Evolutionary conservation across 2,888 invertebrate genomes (phyloP).

Genomic region (Anaspis maculata): DNA sequence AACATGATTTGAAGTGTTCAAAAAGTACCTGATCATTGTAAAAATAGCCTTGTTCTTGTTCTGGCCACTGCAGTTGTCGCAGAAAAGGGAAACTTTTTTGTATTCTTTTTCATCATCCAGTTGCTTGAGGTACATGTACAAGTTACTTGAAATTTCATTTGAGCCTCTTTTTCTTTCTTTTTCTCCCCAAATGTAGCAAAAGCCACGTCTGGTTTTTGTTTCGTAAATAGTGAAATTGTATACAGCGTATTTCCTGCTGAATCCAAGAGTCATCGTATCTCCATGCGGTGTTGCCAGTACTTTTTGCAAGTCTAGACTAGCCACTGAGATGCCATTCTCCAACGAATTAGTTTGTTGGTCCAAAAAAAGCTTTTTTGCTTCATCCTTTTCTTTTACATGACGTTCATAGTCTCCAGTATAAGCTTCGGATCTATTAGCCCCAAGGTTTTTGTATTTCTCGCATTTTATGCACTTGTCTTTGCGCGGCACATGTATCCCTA

Average conservation of each 20-base stretch:
- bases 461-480: conserved; percentile 15
- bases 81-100: conserved; percentile 3
- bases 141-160: conserved; percentile 15
- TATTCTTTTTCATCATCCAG: conserved; percentile 15
- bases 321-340: conserved; percentile 6
- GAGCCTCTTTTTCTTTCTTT: conserved; percentile 19
- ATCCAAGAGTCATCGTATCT: conserved; percentile 19
- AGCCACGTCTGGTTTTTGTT: conserved; percentile 19
- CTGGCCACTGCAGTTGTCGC: conserved; percentile 17
- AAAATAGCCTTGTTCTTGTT: conserved; percentile 15
- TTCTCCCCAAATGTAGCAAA: conserved; percentile 22
- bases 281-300: conserved; percentile 24
- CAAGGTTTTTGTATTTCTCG: conserved; percentile 9
- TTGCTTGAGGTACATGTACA: conserved; percentile 20
- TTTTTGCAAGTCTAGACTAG: conserved; percentile 16
- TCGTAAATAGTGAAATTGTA: conserved; percentile 26
- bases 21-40: no score
- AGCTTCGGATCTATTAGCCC: neutral
- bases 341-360: conserved; percentile 1
- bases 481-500: conserved; percentile 14
- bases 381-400: conserved; percentile 1
- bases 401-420: conserved; percentile 5
- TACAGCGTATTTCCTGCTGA: no score
- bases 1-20: no score
- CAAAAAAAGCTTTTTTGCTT: neutral